Conservation (phyloP, 2,797 vertebrate species). For the Phoebastria nigripes region DNA sequence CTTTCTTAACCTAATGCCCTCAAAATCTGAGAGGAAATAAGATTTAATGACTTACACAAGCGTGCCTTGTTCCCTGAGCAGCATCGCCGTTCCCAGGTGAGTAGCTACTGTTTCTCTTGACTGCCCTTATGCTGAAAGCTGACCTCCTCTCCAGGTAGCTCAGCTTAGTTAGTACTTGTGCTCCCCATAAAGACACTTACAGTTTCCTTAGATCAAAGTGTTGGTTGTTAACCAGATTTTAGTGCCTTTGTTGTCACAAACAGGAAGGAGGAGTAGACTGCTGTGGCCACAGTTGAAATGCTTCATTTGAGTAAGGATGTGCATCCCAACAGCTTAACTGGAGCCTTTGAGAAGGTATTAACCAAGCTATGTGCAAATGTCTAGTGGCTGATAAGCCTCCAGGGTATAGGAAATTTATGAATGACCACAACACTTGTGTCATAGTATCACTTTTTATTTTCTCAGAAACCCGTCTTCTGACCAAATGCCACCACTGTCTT, state of each 20-base stretch:
- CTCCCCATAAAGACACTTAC: neutral
- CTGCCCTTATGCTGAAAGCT: neutral
- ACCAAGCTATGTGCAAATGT: neutral
- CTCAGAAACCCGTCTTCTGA: neutral
- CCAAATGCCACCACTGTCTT: neutral
- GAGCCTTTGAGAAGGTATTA: neutral
- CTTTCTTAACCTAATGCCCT: slow-evolving; percentile 28
- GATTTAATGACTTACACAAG: neutral
- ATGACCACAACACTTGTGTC: neutral
- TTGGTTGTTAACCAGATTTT: neutral
- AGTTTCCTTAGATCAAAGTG: neutral
- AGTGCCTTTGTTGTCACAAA: neutral
- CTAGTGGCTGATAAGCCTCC: neutral
- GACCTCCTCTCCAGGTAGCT: neutral
- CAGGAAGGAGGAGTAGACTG: neutral
- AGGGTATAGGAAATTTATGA: neutral
- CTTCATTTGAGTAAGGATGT: neutral
- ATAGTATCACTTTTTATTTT: neutral
- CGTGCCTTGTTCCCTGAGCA: neutral
- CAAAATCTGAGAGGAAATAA: neutral
- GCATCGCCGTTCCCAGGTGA: neutral
- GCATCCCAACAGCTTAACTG: neutral
- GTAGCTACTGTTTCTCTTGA: neutral
- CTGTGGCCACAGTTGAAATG: neutral
- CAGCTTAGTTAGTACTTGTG: neutral